Base-by-base conservation (phyloP, 2,888 invertebrate species). In the Peribatodes rhomboidaria region DNA sequence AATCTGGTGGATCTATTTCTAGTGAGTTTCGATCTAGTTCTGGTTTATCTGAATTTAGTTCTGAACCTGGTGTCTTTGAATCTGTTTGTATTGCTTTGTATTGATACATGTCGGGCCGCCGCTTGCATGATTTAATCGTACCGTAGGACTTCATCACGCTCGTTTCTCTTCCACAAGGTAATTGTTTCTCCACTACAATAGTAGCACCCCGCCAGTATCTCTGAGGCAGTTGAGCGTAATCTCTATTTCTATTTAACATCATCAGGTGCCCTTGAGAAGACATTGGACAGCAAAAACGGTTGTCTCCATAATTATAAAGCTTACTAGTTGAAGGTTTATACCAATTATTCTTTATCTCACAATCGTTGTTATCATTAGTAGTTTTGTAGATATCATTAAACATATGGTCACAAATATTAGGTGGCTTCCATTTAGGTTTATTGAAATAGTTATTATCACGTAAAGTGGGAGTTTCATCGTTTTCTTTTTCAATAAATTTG, bases 221-320 rank as follows among this genome's bases (percentile, higher is more conserved):
- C 20, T 42, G 1, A 27, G 72, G 46, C 13, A 46, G 64, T 7
- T 73, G 65, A 2, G 35, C 63, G 16, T 63, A 10, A 13, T 49
- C 37, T 70, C 71, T 59, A 58, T 59, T 59, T 67, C 46, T 63
- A 61, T 71, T 64, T 81, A 82, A 58, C 68, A 76, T 76, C 37
- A 73, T 69, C 0, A 80, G 50, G 18, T 78, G 80, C 11, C 78
- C 81, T 75, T 83, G 79, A 1, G 88, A 84, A 2, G 82, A 78
- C 39, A 79, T 86, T 0, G 85, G 84, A 76, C 80, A 86, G 59
- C 81, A 83, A 58, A 69, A 69, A 2, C 70, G 62, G 46, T 80
- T 68, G 42, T 70, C 76, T 44, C 70, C 59, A 67, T 71, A 77
- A 13, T 64, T 44, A 35, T 64, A 52, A n/a, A 53, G 54, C 6